Base-by-base conservation (phyloP, 2,888 invertebrate genomes). In the Pyrocoelia pectoralis region DNA sequence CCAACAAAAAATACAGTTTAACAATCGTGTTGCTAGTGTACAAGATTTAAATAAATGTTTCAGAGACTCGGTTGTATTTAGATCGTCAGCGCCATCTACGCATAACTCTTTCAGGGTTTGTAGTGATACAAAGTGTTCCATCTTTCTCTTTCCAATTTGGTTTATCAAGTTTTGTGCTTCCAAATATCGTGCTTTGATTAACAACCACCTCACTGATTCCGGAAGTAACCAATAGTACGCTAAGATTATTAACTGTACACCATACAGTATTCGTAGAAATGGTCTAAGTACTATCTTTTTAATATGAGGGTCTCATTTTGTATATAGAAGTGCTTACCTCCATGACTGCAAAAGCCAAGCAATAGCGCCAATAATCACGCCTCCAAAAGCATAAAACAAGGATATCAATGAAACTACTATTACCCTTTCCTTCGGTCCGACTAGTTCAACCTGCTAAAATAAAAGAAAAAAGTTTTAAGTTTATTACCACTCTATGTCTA, bases 121-220 rank as follows among this genome's bases (percentile, higher is more conserved):
- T n/a, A 40, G 12, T 9, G 40, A 4, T 4, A 40, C 24, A 10
- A 81, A 66, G 2, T 74, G 67, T 13, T 74, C 74, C 54, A 80
- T 63, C 65, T 41, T 12, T 41, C 6, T 15, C 41, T 4, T 41
- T 5, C 17, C 46, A 15, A 46, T 6, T 1, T 46, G 1, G 14
- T 15, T 4, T 18, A 46, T 8, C 3, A 46, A 4, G 5, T 46
- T 46, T 5, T 4, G 14, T 15, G 52, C 52, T 17, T 85, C 83
- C 0, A 84, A 81, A n/a, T 82, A 79, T 61, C 85, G 81, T 1
- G 87, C 86, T 57, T 87, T 85, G 8, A 87, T 87, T 56, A 91
- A 81, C 56, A 93, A 83, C 94, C 94, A 94, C 72, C 93, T 85
- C 53, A 89, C 83, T 69, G 91, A 91, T 82, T 92, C 91, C 17